Evolutionary conservation across 2,113 vertebrate species (phyloP).

Genomic region (Zosterops hypoxanthus): DNA sequence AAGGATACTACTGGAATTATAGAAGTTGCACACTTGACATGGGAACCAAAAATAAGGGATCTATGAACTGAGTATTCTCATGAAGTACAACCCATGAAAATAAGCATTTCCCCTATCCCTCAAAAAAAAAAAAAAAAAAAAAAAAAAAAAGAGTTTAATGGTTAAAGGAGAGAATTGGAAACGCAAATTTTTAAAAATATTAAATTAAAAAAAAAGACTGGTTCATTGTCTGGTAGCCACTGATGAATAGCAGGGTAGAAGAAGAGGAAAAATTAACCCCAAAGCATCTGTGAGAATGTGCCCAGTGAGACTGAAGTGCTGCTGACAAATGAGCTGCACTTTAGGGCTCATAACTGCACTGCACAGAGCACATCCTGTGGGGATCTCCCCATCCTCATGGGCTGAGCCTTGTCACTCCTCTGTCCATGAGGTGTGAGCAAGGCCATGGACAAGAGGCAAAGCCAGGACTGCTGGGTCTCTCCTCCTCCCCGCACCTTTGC

Average conservation of each 20-base stretch:
- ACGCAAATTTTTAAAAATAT: not conserved
- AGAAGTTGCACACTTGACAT: not conserved
- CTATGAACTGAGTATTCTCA: not conserved
- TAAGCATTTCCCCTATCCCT: too few relatives aligned
- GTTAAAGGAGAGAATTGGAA: not conserved
- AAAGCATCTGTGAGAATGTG: fast-evolving
- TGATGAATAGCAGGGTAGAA: not conserved
- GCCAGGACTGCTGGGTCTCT: not conserved
- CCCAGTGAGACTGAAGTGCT: not conserved
- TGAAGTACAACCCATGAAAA: too few relatives aligned
- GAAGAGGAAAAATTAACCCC: not conserved
- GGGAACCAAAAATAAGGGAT: not conserved
- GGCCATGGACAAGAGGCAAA: not conserved
- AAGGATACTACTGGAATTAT: not conserved
- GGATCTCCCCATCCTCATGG: not conserved
- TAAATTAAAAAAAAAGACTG: not conserved
- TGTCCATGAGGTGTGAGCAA: not conserved
- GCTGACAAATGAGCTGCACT: not conserved
- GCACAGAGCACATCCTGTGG: not conserved
- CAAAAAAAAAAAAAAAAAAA: too few relatives aligned
- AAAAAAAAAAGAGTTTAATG: too few relatives aligned
- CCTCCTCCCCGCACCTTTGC: not conserved
- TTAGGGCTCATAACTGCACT: not conserved
- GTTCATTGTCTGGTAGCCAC: not conserved
- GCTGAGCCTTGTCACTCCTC: not conserved